A percentile compares a stretch with the other conserved stretches of the same genome.
phyloP scores from a whole-genome alignment of 2,888 invertebrate species.

The Melieria crassipennis region DNA sequence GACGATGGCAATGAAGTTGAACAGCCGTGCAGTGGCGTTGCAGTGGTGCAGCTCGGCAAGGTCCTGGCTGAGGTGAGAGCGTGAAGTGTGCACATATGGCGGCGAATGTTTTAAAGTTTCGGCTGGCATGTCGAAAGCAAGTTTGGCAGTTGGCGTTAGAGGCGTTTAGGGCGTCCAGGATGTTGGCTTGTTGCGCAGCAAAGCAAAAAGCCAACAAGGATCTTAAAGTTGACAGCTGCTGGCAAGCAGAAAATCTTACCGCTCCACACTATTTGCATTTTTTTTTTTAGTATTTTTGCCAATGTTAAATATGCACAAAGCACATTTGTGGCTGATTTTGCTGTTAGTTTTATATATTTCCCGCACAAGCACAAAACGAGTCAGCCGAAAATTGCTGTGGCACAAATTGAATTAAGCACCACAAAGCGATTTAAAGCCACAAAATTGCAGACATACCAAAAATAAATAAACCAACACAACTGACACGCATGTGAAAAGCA shows the following conservation, averaged over 20 bases:
- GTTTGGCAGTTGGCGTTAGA: no score
- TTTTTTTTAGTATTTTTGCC: no score
- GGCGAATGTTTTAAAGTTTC: no score
- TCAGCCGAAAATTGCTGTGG: not conserved
- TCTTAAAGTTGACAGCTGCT: no score
- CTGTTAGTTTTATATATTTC: not conserved
- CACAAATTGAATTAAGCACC: not conserved
- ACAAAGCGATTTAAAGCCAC: constrained; percentile 7
- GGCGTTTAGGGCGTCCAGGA: no score
- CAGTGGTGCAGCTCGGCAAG: not conserved
- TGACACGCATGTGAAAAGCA: not conserved
- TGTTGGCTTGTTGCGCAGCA: no score
- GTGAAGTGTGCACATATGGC: no score
- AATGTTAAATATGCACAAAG: constrained; percentile 2
- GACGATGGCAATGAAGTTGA: not conserved
- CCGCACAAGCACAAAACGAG: no score
- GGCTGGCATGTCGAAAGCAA: no score
- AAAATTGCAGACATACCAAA: not conserved
- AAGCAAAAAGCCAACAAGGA: no score
- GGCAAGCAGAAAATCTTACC: no score
- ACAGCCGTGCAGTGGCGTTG: not conserved
- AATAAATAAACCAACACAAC: not conserved
- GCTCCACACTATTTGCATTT: no score
- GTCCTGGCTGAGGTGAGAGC: not conserved
- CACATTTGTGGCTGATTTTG: constrained; percentile 2